These are phyloP conservation scores for Andrena bicolor DNA, from an alignment of 2,888 invertebrate species.

Conservation along the genomic window DNA sequence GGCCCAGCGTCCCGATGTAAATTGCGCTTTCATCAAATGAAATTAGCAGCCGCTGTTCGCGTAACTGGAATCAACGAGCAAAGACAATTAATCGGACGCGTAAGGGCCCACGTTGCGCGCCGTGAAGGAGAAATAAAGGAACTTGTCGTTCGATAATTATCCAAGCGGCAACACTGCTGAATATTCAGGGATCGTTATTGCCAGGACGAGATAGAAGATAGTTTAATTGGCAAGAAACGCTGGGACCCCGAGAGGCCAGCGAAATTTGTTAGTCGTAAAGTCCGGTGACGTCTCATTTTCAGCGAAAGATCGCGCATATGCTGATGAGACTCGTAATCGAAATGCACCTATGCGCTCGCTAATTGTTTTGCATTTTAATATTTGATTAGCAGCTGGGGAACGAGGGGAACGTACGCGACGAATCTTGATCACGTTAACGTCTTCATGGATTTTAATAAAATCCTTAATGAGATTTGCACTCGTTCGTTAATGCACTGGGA, in stretches of 20 bases:
- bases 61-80: neutral
- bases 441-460: slow-evolving; percentile 49
- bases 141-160: slow-evolving; percentile 23
- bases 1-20: neutral
- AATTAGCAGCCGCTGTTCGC: slow-evolving; percentile 23
- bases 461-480: slow-evolving; percentile 57
- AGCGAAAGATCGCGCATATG: neutral
- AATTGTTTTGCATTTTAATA: slow-evolving; percentile 48
- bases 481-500: slow-evolving; percentile 45
- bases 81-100: slow-evolving; percentile 24
- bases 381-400: slow-evolving; percentile 31
- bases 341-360: slow-evolving; percentile 6
- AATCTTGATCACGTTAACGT: slow-evolving; percentile 56
- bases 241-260: slow-evolving; percentile 1
- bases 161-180: slow-evolving; percentile 25
- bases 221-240: slow-evolving; percentile 49
- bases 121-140: slow-evolving; percentile 8
- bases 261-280: slow-evolving; percentile 33
- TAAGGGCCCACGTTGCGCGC: neutral
- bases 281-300: slow-evolving; percentile 46
- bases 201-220: slow-evolving; percentile 30
- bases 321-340: slow-evolving; percentile 6
- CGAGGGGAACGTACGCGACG: slow-evolving; percentile 25
- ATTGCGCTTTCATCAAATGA: neutral
- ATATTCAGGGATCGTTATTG: slow-evolving; percentile 36